These are phyloP conservation scores for Eristalinus aeneus DNA, from an alignment of 2,888 invertebrate species.

Conservation along the genomic window DNA sequence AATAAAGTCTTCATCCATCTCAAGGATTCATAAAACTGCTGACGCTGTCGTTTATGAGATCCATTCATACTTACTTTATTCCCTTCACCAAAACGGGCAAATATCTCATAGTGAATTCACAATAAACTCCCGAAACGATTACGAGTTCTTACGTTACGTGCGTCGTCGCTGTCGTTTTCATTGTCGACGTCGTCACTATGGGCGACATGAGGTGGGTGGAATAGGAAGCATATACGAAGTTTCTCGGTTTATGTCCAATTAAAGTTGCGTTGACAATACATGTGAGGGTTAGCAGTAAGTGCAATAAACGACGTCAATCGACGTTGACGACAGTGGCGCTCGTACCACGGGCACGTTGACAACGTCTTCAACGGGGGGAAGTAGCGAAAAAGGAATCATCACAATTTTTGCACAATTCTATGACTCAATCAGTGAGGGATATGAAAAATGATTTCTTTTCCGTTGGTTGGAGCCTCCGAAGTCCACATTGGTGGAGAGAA, in stretches of 20 bases:
- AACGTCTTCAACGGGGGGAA: background rate
- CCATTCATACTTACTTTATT: background rate
- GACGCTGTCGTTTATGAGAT: slow-evolving; percentile 7
- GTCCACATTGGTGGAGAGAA: background rate
- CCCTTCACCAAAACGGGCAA: background rate
- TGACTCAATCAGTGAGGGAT: background rate
- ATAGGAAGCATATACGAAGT: background rate
- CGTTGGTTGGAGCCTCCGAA: background rate
- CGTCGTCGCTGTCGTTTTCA: too few species aligned
- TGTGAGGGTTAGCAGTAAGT: background rate
- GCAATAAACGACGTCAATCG: slow-evolving; percentile 3
- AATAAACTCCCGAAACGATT: background rate
- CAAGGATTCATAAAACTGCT: slow-evolving; percentile 3
- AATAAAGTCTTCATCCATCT: background rate
- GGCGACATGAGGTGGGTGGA: background rate
- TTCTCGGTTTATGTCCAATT: background rate
- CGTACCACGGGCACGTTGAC: background rate
- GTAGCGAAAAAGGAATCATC: background rate
- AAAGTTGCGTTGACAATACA: background rate
- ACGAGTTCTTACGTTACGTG: background rate
- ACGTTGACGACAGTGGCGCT: background rate
- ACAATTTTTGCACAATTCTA: background rate
- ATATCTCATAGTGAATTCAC: background rate
- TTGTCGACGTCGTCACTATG: too few species aligned
- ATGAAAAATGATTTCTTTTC: background rate